Evolutionary conservation across 2,113 vertebrate species (phyloP).

Genomic region (Ptychochromis oligacanthus): DNA sequence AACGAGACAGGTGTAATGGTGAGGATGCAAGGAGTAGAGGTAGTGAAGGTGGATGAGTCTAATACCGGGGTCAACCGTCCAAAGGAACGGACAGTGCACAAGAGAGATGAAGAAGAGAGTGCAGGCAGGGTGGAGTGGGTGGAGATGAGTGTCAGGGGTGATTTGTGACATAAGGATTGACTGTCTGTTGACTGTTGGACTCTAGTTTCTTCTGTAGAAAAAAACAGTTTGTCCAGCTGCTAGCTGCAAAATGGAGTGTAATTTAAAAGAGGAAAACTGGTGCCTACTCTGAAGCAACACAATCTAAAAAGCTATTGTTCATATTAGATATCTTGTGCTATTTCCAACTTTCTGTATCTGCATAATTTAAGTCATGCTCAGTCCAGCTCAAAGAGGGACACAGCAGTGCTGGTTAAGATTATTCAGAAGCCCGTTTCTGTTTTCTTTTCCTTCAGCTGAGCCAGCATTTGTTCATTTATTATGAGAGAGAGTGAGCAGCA

Average conservation of each 20-base stretch:
- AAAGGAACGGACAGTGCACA: too few species aligned
- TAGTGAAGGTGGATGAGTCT: too few species aligned
- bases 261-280: not conserved
- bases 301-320: not conserved
- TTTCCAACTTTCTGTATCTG: not conserved
- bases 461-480: slow-evolving; percentile 45
- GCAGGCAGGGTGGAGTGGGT: too few species aligned
- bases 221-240: not conserved
- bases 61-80: too few species aligned
- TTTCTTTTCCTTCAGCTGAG: slow-evolving; percentile 49
- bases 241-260: not conserved
- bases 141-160: too few species aligned
- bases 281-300: not conserved
- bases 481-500: not conserved
- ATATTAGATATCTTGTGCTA: not conserved
- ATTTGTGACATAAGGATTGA: too few species aligned
- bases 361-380: not conserved
- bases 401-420: slow-evolving; percentile 3
- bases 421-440: slow-evolving; percentile 39
- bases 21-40: not conserved
- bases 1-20: not conserved
- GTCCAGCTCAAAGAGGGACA: not conserved
- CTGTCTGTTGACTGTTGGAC: not conserved
- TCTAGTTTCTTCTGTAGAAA: not conserved
- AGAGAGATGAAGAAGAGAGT: too few species aligned